Percentiles rank a stretch among this genome's conserved stretches.
Evolutionary conservation across 2,888 invertebrate genomes (phyloP).

Genomic region (Habrosyne pyritoides): DNA sequence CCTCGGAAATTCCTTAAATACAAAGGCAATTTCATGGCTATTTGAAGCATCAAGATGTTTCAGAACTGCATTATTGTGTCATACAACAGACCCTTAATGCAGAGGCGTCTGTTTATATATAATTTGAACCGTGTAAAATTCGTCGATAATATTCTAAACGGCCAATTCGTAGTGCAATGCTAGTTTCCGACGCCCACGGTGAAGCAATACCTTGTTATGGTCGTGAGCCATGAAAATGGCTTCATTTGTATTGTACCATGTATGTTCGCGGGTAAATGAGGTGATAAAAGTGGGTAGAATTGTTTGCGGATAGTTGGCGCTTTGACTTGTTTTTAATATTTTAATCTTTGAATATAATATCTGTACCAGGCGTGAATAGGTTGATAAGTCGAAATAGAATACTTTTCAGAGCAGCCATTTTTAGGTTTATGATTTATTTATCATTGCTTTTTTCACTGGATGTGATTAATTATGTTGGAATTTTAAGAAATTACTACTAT

Average conservation of each 20-base stretch:
- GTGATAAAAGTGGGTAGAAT: slow-evolving; percentile 2
- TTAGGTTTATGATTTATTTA: too few species aligned
- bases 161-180: slow-evolving; percentile 31
- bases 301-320: not conserved
- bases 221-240: slow-evolving; percentile 21
- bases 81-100: not conserved
- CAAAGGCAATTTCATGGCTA: too few species aligned
- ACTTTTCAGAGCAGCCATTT: too few species aligned
- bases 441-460: too few species aligned
- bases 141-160: slow-evolving; percentile 35
- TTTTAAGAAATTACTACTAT: too few species aligned
- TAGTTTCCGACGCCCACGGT: slow-evolving; percentile 34
- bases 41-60: not conserved
- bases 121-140: slow-evolving; percentile 26
- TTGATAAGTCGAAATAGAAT: too few species aligned
- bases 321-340: not conserved
- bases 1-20: too few species aligned
- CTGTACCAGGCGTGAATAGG: too few species aligned
- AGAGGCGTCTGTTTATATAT: not conserved
- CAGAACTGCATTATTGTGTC: not conserved
- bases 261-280: not conserved
- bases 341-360: not conserved
- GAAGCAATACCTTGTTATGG: slow-evolving; percentile 6
- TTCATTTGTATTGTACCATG: slow-evolving; percentile 22
- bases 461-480: too few species aligned